These are phyloP conservation scores for Pseudochaenichthys georgianus DNA, from an alignment of 2,797 vertebrate species.

Conservation along the genomic window DNA sequence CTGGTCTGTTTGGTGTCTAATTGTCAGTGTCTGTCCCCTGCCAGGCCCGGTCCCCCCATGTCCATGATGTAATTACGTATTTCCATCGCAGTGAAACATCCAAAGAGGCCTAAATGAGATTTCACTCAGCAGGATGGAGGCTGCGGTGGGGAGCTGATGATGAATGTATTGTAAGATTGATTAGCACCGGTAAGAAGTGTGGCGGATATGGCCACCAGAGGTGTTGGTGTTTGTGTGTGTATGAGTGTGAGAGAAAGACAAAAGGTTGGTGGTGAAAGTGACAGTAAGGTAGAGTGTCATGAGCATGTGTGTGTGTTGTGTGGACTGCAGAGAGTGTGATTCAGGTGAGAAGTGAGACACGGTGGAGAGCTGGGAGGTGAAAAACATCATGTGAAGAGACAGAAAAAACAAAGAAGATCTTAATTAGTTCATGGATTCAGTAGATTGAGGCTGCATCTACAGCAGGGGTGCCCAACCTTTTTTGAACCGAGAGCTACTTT, in stretches of 20 bases:
- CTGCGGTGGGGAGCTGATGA: constrained; percentile 76
- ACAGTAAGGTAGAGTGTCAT: constrained; percentile 28
- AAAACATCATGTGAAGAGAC: constrained; percentile 58
- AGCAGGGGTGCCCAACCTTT: too few species aligned
- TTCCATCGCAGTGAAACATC: constrained; percentile 74
- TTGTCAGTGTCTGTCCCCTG: constrained; percentile 74
- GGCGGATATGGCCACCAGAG: constrained; percentile 77
- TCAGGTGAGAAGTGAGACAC: constrained; percentile 81
- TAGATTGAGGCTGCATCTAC: constrained; percentile 19
- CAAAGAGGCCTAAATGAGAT: constrained; percentile 82
- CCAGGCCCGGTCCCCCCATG: constrained; percentile 67
- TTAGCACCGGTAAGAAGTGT: constrained; percentile 89
- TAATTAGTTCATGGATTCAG: constrained; percentile 30
- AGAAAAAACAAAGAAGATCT: constrained; percentile 34
- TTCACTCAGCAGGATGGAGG: constrained; percentile 78
- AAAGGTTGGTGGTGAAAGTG: constrained; percentile 40
- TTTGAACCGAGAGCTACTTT: too few species aligned
- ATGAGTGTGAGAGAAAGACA: constrained; percentile 25
- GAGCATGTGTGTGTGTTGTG: constrained; percentile 41
- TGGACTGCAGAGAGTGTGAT: constrained; percentile 84
- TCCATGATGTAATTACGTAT: constrained; percentile 80
- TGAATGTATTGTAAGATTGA: constrained; percentile 89
- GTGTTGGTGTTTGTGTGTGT: constrained; percentile 51
- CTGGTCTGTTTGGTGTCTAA: constrained; percentile 77
- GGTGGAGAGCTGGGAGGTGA: constrained; percentile 75